Percentiles rank a stretch among this genome's conserved stretches.
These are phyloP conservation scores for Tauraco erythrolophus DNA, from an alignment of 2,113 vertebrate species.

Conservation along the genomic window DNA sequence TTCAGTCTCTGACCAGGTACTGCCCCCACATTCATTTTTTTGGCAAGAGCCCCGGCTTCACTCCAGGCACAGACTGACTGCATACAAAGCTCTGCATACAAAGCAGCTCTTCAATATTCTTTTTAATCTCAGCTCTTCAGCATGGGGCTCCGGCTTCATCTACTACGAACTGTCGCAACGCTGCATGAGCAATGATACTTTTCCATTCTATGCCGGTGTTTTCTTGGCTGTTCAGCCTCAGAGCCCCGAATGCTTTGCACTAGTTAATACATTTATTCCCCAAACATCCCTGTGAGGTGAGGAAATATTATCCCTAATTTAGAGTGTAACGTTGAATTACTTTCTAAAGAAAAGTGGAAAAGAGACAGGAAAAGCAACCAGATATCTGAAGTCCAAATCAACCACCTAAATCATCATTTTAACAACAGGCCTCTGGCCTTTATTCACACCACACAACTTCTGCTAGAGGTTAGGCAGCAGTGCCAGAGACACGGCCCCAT, in stretches of 20 bases:
- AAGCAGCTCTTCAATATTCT: slow-evolving; percentile 60
- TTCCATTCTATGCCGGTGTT: not conserved
- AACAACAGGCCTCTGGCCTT: slow-evolving; percentile 41
- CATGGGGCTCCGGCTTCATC: not conserved
- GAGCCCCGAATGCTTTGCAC: not conserved
- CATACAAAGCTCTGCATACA: slow-evolving; percentile 17
- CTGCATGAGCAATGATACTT: not conserved
- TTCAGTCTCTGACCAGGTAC: slow-evolving; percentile 43
- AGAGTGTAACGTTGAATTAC: not conserved
- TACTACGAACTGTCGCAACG: not conserved
- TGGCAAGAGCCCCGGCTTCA: slow-evolving; percentile 24
- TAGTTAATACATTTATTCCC: slow-evolving; percentile 17
- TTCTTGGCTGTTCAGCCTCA: not conserved
- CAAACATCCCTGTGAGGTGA: not conserved
- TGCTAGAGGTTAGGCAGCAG: slow-evolving; percentile 32
- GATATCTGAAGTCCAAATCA: slow-evolving; percentile 7
- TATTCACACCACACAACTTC: slow-evolving; percentile 45
- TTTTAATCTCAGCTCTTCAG: slow-evolving; percentile 36
- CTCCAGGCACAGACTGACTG: not conserved
- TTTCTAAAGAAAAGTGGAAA: slow-evolving; percentile 16
- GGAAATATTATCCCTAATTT: not conserved
- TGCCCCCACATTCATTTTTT: slow-evolving; percentile 35
- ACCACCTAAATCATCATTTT: slow-evolving; percentile 37
- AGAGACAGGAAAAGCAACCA: not conserved
- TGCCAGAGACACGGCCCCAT: slow-evolving; percentile 26